Conservation (phyloP, 2,797 vertebrate genomes). For the Thamnophis elegans region DNA sequence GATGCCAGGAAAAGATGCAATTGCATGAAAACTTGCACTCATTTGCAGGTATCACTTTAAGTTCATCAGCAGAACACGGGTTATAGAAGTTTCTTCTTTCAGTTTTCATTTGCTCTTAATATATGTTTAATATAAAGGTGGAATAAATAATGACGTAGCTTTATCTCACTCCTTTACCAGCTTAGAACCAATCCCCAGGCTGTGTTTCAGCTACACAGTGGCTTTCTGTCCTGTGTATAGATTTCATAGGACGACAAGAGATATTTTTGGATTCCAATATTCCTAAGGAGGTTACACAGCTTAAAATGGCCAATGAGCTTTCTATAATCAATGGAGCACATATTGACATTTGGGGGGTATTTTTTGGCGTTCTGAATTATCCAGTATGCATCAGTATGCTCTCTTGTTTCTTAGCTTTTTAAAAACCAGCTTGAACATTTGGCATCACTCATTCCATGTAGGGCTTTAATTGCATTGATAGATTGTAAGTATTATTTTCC, state of each 20-base stretch:
- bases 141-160: background rate
- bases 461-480: background rate
- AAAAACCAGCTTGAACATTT: background rate
- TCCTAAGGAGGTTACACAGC: background rate
- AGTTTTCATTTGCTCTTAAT: background rate
- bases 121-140: background rate
- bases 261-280: background rate
- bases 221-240: background rate
- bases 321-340: background rate
- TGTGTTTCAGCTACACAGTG: background rate
- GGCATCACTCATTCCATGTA: background rate
- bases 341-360: background rate
- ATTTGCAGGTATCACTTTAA: background rate
- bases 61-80: background rate
- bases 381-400: background rate
- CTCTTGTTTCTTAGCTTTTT: background rate
- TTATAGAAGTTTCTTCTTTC: background rate
- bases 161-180: background rate
- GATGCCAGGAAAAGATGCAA: background rate
- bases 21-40: background rate
- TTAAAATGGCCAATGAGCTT: background rate
- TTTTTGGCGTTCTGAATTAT: background rate
- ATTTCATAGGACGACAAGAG: background rate
- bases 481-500: background rate
- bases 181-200: background rate